phyloP scores from a whole-genome alignment of 2,113 vertebrate species.

The Turdus rufiventris region DNA sequence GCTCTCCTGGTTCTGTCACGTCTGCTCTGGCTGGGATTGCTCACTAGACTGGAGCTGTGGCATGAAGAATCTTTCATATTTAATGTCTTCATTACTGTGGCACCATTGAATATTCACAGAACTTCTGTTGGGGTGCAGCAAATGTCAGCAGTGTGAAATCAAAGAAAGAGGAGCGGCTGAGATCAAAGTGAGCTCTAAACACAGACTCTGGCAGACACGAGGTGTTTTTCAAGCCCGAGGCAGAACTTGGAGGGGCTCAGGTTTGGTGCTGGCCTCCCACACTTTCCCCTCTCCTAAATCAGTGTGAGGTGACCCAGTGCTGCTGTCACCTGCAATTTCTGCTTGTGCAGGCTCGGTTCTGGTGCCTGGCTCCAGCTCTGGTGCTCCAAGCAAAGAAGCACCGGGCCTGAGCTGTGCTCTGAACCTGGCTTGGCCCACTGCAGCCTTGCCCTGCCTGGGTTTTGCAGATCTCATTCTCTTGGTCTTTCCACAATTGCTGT shows the following conservation, averaged over 20 bases:
- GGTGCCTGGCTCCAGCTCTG: neutral
- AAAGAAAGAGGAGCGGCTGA: neutral
- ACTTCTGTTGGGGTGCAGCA: neutral
- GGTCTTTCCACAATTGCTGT: neutral
- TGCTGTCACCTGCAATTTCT: accelerated
- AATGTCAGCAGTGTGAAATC: neutral
- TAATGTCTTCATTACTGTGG: neutral
- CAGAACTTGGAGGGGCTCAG: neutral
- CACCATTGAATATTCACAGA: neutral
- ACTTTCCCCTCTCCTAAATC: neutral
- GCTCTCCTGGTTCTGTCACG: neutral
- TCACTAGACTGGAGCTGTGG: neutral
- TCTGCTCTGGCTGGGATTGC: neutral
- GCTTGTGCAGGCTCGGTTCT: neutral
- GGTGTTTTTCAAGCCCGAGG: neutral
- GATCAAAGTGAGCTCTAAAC: constrained; percentile 44
- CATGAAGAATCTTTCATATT: neutral
- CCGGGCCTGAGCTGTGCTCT: neutral
- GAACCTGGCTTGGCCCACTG: neutral
- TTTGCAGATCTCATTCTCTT: neutral
- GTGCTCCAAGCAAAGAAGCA: neutral
- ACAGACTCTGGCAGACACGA: neutral
- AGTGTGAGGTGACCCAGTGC: neutral
- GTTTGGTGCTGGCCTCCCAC: neutral
- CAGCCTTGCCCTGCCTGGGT: neutral